A percentile compares a stretch with the other conserved stretches of the same genome.
These are phyloP conservation scores for Erebia aethiops DNA, from an alignment of 2,888 invertebrate species.

Conservation along the genomic window DNA sequence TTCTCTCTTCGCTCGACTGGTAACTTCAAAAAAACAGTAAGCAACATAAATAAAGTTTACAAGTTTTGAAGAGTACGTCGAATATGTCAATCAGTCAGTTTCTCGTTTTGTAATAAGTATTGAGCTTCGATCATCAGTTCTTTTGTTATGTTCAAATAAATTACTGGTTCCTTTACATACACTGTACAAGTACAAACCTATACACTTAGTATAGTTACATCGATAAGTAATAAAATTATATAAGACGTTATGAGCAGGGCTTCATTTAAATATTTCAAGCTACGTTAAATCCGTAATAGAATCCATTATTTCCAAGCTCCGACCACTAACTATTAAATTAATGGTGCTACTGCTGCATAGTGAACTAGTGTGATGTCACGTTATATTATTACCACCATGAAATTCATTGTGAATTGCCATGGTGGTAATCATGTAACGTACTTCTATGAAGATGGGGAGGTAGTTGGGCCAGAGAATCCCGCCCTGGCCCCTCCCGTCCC, in stretches of 20 bases:
- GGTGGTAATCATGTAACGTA: neutral
- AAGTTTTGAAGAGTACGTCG: too few species aligned
- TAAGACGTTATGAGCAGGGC: constrained; percentile 20
- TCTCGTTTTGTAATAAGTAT: too few species aligned
- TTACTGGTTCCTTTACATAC: neutral
- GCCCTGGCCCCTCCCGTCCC: too few species aligned
- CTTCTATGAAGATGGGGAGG: neutral
- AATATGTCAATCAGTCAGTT: too few species aligned
- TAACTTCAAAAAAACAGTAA: too few species aligned
- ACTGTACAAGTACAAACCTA: neutral
- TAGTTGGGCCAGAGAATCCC: neutral
- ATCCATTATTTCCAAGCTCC: constrained; percentile 27
- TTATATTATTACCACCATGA: too few species aligned
- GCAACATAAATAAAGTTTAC: too few species aligned
- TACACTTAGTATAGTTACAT: neutral
- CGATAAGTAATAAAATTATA: constrained; percentile 12
- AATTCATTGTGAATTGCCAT: constrained; percentile 15
- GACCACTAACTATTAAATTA: constrained; percentile 18
- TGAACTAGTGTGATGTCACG: constrained; percentile 33
- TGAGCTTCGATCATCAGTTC: neutral
- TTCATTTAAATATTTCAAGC: constrained; percentile 26
- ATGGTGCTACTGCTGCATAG: constrained; percentile 32
- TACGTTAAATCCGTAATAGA: constrained; percentile 24
- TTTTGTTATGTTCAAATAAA: constrained; percentile 1
- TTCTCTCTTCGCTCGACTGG: too few species aligned